Evolutionary conservation across 1,140 invertebrate species (phyloP), one percentile per base, ranked within the genome.

Genomic region (Chrysomallon squamiferum): DNA sequence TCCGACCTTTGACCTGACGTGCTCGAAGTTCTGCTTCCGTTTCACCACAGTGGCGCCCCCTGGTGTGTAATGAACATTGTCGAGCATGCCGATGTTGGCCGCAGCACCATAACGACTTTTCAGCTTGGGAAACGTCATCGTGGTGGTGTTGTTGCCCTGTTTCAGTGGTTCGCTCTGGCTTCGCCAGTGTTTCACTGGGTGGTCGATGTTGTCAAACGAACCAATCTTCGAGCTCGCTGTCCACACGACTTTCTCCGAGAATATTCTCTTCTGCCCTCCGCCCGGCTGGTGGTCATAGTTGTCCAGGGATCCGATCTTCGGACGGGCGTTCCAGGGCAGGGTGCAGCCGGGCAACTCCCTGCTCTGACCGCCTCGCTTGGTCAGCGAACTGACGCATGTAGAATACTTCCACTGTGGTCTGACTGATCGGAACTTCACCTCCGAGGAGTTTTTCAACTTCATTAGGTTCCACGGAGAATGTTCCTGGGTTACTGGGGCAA

Each of bases 201-300:
- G 92, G 59, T 89, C 90, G 0, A 93, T 88, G 82, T 96, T 97
- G 13, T 95, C 91, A 77, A 97, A 83, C 1, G 95, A 97, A 5
- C 95, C 95, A 71, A 98, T 94, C 88, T 77, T 80, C 93, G 79
- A 27, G 27, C 41, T 56, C 0, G 75, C 94, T 78, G 95, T 95
- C 86, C 96, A 97, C 74, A 95, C 93, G 65, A 96, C 86, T 83
- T 95, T 96, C 5, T 95, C 89, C 0, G 90, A 90, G 84, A 69
- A 56, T 20, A 81, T 77, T 30, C 54, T 61, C 29, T 65, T 73
- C 45, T 74, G 65, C 18, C 79, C 79, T 30, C 80, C 80, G 18
- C 62, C 66, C 1, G 82, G 79, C 13, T 33, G 56, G 58, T 84
- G 74, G 9, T 75, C 47, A 30, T 66, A 47, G 57, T 82, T 77